Base-by-base conservation (phyloP, 2,113 vertebrate species). In the Tamias sibiricus region DNA sequence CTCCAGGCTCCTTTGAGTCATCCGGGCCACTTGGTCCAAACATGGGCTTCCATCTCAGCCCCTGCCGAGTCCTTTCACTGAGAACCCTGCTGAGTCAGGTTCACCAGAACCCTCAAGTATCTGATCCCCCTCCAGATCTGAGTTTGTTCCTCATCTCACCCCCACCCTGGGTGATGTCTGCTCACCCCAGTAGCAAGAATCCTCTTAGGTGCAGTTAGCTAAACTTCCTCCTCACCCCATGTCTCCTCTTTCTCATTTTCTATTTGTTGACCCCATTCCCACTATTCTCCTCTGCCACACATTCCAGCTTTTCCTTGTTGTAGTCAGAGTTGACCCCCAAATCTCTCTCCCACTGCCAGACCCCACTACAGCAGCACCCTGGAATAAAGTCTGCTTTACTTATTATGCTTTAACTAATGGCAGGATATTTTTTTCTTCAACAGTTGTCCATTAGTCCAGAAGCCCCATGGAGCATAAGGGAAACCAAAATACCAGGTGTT, bases 381-480 rank as follows among this genome's bases (percentile, higher is more conserved):
- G 26, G 32, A 49, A 49, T 6, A 20, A 64, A 77, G 20, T 49
- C 32, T 64, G 57, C 22, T 22, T 77, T 47, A n/a, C 32, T 77
- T 47, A n/a, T 22, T 76, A 0, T 37, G 49, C 8, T 49, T 77
- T 77, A 47, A 47, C 32, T 28, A n/a, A 8, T 8, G 8, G 22
- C 40, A 28, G 57, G n/a, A 76, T n/a, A 76, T 11, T 32, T 30
- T 24, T 76, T 62, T 47, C 72, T 47, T 47, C 8, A n/a, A 35
- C 40, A 44, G 30, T 30, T 72, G n/a, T 14, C 35, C 11, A 2
- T 13, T 32, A 72, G 52, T 9, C 30, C 17, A 72, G 35, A 19
- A 85, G 62, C 5, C 4, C 37, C 40, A 30, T 35, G 0, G 30
- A 30, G 1, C 30, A 9, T 6, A 1, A 2, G 26, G 26, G 13